A percentile compares a stretch with the other conserved stretches of the same genome.
phyloP scores from a whole-genome alignment of 2,888 invertebrate genomes.

The Laothoe populi region DNA sequence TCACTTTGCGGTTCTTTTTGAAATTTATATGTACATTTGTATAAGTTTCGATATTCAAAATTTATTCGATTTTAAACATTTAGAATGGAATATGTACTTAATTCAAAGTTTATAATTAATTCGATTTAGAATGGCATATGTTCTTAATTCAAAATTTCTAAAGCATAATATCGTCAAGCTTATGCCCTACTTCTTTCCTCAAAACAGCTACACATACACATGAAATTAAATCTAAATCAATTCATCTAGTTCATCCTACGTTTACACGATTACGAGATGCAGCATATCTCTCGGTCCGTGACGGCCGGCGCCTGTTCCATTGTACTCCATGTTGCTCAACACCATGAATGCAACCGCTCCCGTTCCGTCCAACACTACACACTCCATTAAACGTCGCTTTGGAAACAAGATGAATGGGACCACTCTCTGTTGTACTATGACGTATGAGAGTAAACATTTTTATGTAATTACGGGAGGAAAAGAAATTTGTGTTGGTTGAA shows the following conservation, averaged over 20 bases:
- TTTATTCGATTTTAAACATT: too few relatives aligned
- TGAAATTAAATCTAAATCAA: not conserved
- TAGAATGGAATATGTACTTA: too few relatives aligned
- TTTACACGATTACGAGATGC: conserved; percentile 19
- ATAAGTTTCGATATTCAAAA: too few relatives aligned
- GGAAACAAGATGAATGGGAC: conserved; percentile 68
- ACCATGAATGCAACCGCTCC: conserved; percentile 66
- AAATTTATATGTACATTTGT: too few relatives aligned
- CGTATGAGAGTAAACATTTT: conserved; percentile 8
- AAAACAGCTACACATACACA: not conserved
- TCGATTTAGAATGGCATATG: too few relatives aligned
- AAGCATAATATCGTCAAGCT: too few relatives aligned
- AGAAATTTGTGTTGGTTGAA: not conserved
- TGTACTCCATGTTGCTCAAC: conserved; percentile 50
- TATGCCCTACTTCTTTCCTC: too few relatives aligned
- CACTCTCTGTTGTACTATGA: not conserved
- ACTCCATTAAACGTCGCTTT: conserved; percentile 69
- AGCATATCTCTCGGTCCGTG: conserved; percentile 66
- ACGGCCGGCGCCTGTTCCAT: conserved; percentile 50
- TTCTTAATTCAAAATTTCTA: too few relatives aligned
- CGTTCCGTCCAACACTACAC: conserved; percentile 53
- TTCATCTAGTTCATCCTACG: not conserved
- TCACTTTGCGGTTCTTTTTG: too few relatives aligned
- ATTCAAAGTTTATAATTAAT: too few relatives aligned
- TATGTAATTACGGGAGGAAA: not conserved